Evolutionary conservation across 2,113 vertebrate genomes (phyloP).

Genomic region (Poecile atricapillus): DNA sequence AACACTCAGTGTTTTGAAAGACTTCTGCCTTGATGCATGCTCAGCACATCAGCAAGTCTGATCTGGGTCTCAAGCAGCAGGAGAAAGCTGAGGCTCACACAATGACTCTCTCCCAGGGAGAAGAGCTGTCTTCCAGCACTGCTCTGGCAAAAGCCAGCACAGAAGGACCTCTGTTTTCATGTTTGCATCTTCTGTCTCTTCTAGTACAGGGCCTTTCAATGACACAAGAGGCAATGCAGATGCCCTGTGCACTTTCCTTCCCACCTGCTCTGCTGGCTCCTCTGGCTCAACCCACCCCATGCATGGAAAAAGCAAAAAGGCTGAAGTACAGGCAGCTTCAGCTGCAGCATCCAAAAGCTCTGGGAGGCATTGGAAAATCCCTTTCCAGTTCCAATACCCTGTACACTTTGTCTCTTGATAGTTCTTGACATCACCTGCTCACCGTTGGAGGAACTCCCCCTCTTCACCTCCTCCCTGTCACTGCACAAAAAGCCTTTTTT

Average conservation of each 20-base stretch:
- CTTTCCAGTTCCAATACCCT: not conserved
- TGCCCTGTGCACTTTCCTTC: not conserved
- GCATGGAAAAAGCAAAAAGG: not conserved
- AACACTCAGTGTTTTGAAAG: not conserved
- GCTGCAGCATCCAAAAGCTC: not conserved
- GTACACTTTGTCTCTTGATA: not conserved
- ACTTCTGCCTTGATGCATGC: not conserved
- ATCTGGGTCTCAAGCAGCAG: not conserved
- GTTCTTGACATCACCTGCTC: not conserved
- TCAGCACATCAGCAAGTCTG: not conserved
- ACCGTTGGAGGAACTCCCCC: fast-evolving
- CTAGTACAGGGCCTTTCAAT: not conserved
- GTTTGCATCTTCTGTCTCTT: not conserved
- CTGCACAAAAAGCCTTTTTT: not conserved
- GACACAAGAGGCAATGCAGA: not conserved
- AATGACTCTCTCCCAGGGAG: not conserved
- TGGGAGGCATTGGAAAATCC: fast-evolving
- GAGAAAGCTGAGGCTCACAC: not conserved
- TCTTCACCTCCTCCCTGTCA: fast-evolving
- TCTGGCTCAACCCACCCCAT: not conserved
- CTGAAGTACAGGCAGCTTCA: not conserved
- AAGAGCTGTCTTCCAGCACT: not conserved
- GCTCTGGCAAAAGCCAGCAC: not conserved
- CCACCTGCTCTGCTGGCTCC: not conserved
- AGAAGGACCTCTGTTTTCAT: not conserved